Evolutionary conservation across 2,113 vertebrate genomes (phyloP).

Genomic region (Erinaceus europaeus): DNA sequence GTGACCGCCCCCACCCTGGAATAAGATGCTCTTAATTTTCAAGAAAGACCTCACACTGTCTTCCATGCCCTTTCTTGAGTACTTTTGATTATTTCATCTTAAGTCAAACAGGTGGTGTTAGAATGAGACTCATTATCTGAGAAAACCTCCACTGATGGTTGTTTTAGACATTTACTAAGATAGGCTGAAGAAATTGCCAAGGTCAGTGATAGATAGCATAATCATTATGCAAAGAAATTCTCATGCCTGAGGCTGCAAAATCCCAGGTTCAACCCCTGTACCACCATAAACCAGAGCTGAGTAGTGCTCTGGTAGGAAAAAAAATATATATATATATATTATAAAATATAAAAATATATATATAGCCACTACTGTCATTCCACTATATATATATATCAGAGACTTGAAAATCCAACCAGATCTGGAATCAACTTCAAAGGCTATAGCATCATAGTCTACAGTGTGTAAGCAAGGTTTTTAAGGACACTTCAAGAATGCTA

Average conservation of each 20-base stretch:
- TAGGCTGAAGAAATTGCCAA: not conserved
- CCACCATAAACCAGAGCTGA: too few species aligned
- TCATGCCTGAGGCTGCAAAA: too few species aligned
- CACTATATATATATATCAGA: too few species aligned
- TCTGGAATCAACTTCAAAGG: not conserved
- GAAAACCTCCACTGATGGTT: not conserved
- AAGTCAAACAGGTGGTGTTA: not conserved
- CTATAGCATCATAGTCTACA: not conserved
- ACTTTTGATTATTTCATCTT: not conserved
- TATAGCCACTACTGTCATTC: too few species aligned
- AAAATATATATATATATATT: too few species aligned
- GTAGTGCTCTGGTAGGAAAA: too few species aligned
- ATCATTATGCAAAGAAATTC: too few species aligned
- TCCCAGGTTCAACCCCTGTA: too few species aligned
- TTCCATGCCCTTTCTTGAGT: too few species aligned
- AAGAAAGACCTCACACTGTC: not conserved
- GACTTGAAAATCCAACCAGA: not conserved
- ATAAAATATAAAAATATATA: too few species aligned
- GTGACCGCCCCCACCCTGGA: not conserved
- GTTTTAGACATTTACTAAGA: not conserved
- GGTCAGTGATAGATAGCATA: too few species aligned
- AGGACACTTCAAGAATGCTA: slow-evolving; percentile 40
- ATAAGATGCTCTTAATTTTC: not conserved
- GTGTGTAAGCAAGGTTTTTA: not conserved
- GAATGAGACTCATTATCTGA: not conserved